Evolutionary conservation across 2,888 invertebrate genomes (phyloP).

Genomic region (Bibio marci): DNA sequence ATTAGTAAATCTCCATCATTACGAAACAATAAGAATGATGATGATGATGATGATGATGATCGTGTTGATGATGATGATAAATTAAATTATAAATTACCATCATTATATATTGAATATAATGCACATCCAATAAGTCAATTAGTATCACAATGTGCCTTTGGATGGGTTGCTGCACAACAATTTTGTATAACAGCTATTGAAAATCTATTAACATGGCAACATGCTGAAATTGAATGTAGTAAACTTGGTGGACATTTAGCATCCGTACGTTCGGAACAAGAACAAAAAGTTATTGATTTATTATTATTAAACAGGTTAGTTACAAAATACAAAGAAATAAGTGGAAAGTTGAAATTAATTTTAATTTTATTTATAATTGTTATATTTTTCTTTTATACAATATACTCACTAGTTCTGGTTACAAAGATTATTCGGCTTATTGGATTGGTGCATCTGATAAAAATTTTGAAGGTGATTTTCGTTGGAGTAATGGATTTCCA

Average conservation of each 20-base stretch:
- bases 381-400: not conserved
- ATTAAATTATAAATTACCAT: constrained; percentile 25
- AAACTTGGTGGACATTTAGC: constrained; percentile 48
- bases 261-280: constrained; percentile 43
- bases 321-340: no score
- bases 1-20: not conserved
- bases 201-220: constrained; percentile 41
- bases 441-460: constrained; percentile 66
- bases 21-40: constrained; percentile 1
- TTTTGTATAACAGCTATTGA: constrained; percentile 48
- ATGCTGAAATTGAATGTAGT: constrained; percentile 48
- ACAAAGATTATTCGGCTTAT: constrained; percentile 50
- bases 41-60: not conserved
- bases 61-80: not conserved
- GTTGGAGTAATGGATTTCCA: constrained; percentile 58
- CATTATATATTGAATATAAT: constrained; percentile 39
- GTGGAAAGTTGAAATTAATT: no score
- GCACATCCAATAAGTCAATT: constrained; percentile 42
- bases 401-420: constrained; percentile 40
- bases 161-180: constrained; percentile 48
- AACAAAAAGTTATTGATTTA: constrained; percentile 44
- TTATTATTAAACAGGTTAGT: constrained; percentile 45
- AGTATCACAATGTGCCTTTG: constrained; percentile 49
- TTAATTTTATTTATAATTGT: no score
- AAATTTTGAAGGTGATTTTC: constrained; percentile 59